These are phyloP conservation scores for Stegophylla sp. DNA, from an alignment of 2,888 invertebrate genomes.

Conservation along the genomic window DNA sequence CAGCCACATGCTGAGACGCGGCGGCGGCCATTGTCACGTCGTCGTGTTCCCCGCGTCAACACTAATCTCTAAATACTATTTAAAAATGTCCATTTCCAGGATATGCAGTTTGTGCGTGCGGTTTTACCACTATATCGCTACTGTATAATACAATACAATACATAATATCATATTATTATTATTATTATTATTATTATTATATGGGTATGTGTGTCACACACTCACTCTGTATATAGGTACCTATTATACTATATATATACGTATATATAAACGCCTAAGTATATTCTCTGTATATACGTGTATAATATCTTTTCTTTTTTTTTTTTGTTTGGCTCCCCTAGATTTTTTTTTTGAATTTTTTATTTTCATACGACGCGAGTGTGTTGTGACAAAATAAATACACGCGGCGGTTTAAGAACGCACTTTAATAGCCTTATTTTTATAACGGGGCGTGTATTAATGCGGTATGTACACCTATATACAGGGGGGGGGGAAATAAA, in stretches of 20 bases:
- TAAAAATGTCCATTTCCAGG: slow-evolving; percentile 58
- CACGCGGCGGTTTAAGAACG: slow-evolving; percentile 37
- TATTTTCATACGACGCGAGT: slow-evolving; percentile 2
- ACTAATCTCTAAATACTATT: slow-evolving; percentile 59
- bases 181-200: too few relatives aligned
- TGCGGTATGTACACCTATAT: neutral
- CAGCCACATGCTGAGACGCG: slow-evolving; percentile 58
- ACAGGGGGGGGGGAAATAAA: neutral
- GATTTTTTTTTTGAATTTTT: neutral
- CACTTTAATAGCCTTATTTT: slow-evolving; percentile 56
- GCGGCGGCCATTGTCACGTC: slow-evolving; percentile 52
- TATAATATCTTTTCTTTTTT: slow-evolving; percentile 4
- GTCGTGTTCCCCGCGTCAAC: slow-evolving; percentile 51
- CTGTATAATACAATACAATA: neutral
- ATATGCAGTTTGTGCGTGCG: slow-evolving; percentile 43
- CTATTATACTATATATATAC: slow-evolving; percentile 3
- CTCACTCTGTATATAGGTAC: neutral
- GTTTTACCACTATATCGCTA: neutral
- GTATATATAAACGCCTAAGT: too few relatives aligned
- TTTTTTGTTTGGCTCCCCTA: slow-evolving; percentile 1
- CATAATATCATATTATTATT: too few relatives aligned
- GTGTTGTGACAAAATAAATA: slow-evolving; percentile 54
- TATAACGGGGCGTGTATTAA: slow-evolving; percentile 34
- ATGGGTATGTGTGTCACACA: too few relatives aligned
- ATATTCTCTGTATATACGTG: slow-evolving; percentile 4